Evolutionary conservation across 2,113 vertebrate genomes (phyloP).

Genomic region (Blennius ocellaris): DNA sequence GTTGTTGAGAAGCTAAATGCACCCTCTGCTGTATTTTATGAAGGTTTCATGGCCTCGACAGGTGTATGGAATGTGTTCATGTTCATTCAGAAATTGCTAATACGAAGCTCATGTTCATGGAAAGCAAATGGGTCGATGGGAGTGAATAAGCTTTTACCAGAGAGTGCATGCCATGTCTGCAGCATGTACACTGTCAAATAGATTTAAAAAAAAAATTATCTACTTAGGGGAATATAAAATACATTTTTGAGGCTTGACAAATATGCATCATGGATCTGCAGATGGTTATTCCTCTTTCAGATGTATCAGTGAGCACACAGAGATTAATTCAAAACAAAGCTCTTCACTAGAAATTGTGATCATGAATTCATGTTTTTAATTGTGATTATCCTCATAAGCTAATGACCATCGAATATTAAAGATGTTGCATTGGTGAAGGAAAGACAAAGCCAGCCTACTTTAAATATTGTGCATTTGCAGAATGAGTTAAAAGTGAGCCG

Average conservation of each 20-base stretch:
- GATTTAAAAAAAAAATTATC: too few species aligned
- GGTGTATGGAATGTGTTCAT: background rate
- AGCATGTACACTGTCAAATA: background rate
- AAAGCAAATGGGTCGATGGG: constrained; percentile 7
- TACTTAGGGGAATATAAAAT: background rate
- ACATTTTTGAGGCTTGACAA: too few species aligned
- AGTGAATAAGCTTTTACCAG: background rate
- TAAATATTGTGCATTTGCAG: background rate
- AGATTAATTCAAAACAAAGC: background rate
- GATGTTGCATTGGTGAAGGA: background rate
- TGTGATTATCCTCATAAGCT: background rate
- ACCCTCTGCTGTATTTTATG: background rate
- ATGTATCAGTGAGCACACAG: background rate
- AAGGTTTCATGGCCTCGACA: background rate
- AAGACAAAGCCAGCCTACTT: background rate
- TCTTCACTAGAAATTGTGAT: background rate
- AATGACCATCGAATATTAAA: background rate
- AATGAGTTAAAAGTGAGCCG: background rate
- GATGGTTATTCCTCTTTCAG: background rate
- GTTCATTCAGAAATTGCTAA: constrained; percentile 18
- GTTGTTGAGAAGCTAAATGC: background rate
- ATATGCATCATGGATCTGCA: background rate
- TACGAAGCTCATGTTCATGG: constrained; percentile 1
- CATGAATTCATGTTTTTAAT: background rate
- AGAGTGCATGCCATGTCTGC: background rate